These are phyloP conservation scores for Goniozus legneri DNA, from an alignment of 1,140 invertebrate genomes.

Conservation along the genomic window DNA sequence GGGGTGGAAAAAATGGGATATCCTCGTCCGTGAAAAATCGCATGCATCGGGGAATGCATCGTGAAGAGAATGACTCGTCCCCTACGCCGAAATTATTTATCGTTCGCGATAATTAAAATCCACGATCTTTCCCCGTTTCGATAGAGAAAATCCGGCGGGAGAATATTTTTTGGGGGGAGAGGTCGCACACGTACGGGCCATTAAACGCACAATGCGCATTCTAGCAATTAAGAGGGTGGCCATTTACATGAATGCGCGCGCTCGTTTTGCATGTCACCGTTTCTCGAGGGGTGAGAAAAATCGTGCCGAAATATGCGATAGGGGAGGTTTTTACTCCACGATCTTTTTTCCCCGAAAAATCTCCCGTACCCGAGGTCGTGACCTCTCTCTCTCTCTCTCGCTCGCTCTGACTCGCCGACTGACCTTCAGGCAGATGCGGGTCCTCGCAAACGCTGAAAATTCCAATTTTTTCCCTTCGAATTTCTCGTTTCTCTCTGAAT, in stretches of 20 bases:
- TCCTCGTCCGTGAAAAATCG: not conserved
- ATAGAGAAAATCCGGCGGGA: not conserved
- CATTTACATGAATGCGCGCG: conserved; percentile 37
- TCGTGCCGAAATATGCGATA: no score
- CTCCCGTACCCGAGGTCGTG: conserved; percentile 45
- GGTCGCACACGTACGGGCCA: conserved; percentile 21
- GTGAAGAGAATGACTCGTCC: conserved; percentile 10
- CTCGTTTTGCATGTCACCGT: conserved; percentile 48
- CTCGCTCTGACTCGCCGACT: conserved; percentile 20
- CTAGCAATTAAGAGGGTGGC: conserved; percentile 44
- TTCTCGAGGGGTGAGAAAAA: conserved; percentile 16
- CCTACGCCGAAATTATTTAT: conserved; percentile 10
- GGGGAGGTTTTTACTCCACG: no score
- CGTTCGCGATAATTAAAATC: conserved; percentile 29
- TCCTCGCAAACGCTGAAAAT: conserved; percentile 29
- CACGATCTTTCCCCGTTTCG: conserved; percentile 14
- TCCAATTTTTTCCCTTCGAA: conserved; percentile 20
- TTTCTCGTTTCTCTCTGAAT: conserved; percentile 11
- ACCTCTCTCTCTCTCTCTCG: conserved; percentile 35
- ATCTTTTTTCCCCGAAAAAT: conserved; percentile 46
- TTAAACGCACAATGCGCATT: conserved; percentile 37
- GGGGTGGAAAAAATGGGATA: no score
- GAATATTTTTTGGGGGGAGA: conserved; percentile 1
- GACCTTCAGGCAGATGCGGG: conserved; percentile 41
- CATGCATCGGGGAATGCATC: not conserved